Conservation (phyloP, 2,888 invertebrate species). For the Cacoxenus indagator region DNA sequence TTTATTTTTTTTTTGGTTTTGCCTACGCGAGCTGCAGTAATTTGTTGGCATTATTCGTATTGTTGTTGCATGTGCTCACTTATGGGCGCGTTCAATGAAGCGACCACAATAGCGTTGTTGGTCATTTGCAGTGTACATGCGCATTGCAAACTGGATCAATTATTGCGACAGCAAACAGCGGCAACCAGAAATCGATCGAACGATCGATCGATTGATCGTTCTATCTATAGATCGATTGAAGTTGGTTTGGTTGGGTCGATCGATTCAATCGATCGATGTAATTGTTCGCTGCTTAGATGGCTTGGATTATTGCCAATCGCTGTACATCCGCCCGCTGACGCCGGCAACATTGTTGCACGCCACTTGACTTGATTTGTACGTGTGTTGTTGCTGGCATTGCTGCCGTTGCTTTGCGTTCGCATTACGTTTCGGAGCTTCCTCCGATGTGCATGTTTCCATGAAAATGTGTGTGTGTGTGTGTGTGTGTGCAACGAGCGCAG, state of each 20-base stretch:
- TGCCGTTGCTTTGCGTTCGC: slow-evolving; percentile 19
- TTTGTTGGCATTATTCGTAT: neutral
- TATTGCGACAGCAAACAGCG: slow-evolving; percentile 45
- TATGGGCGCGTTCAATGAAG: too few species aligned
- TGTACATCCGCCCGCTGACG: slow-evolving; percentile 4
- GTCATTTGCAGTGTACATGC: neutral
- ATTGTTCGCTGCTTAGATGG: too few species aligned
- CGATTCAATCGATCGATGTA: too few species aligned
- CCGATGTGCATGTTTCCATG: slow-evolving; percentile 59
- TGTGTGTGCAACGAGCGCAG: slow-evolving; percentile 43
- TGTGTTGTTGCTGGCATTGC: slow-evolving; percentile 30
- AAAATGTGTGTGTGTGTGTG: slow-evolving; percentile 37
- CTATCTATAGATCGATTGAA: too few species aligned
- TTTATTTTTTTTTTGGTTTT: too few species aligned
- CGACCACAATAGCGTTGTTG: neutral
- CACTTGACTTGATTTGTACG: neutral
- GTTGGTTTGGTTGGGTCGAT: too few species aligned
- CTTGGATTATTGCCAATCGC: neutral
- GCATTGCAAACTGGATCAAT: slow-evolving; percentile 57
- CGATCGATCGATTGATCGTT: neutral
- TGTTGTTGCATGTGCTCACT: neutral
- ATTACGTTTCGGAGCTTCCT: slow-evolving; percentile 64
- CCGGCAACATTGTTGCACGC: slow-evolving; percentile 10
- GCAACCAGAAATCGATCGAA: slow-evolving; percentile 19
- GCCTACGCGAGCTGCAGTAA: too few species aligned